Evolutionary conservation across 1,140 invertebrate species (phyloP).

Genomic region (Hycleus phaleratus): DNA sequence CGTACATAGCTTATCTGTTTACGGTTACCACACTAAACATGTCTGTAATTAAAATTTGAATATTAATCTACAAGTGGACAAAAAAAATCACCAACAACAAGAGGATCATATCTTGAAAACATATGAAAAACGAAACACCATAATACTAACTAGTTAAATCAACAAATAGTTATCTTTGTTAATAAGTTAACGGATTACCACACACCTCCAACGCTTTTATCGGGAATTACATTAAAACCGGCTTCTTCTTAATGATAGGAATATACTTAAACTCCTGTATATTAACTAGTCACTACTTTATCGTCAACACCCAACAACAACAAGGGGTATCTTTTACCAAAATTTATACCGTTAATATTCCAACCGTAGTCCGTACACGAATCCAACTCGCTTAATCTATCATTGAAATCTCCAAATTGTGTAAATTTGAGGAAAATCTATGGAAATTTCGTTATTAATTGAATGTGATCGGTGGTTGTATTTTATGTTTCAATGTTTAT

Average conservation of each 20-base stretch:
- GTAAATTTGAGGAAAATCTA: too few relatives aligned
- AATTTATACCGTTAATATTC: constrained; percentile 11
- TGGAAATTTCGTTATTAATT: too few relatives aligned
- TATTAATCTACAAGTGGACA: background rate
- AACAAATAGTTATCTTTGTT: constrained; percentile 16
- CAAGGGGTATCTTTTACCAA: constrained; percentile 9
- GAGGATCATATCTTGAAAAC: too few relatives aligned
- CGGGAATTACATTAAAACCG: constrained; percentile 14
- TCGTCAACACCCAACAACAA: constrained; percentile 8
- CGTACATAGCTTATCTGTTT: constrained; percentile 10
- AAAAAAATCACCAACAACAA: too few relatives aligned
- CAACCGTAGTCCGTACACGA: too few relatives aligned
- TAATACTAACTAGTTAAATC: background rate
- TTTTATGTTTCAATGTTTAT: constrained; percentile 1
- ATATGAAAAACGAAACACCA: too few relatives aligned
- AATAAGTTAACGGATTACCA: constrained; percentile 21
- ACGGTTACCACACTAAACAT: constrained; percentile 4
- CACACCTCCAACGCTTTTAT: constrained; percentile 18
- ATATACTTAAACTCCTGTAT: constrained; percentile 22
- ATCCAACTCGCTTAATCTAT: too few relatives aligned
- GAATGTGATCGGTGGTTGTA: too few relatives aligned
- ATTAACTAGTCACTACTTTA: constrained; percentile 13
- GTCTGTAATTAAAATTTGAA: constrained; percentile 12
- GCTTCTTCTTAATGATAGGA: constrained; percentile 24
- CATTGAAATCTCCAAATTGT: too few relatives aligned